A percentile compares a stretch with the other conserved stretches of the same genome.
Conservation (phyloP, 2,113 vertebrate species). For the Donacobius atricapilla region DNA sequence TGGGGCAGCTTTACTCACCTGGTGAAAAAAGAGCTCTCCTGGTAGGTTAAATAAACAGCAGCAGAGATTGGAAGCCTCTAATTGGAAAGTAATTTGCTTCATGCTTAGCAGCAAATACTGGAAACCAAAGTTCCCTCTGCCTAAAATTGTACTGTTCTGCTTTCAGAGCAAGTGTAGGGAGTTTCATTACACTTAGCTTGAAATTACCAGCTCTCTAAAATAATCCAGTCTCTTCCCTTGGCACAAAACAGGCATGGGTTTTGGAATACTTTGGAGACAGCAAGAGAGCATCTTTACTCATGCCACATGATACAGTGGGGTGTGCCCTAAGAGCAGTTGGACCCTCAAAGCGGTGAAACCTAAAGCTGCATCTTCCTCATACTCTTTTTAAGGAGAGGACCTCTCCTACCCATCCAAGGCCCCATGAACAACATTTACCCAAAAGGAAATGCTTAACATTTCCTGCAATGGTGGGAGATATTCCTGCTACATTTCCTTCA, state of each 20-base stretch:
- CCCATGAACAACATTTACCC: not conserved
- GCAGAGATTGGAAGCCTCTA: not conserved
- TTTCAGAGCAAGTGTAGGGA: not conserved
- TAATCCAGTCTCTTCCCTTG: not conserved
- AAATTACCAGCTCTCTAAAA: not conserved
- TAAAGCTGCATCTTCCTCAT: not conserved
- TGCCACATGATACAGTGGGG: fast-evolving
- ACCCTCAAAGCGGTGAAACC: not conserved
- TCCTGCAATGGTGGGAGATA: not conserved
- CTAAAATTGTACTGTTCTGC: not conserved
- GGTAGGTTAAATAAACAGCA: not conserved
- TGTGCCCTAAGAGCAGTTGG: not conserved
- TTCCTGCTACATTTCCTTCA: not conserved
- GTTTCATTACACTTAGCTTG: not conserved
- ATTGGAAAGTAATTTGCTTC: not conserved
- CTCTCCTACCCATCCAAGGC: not conserved
- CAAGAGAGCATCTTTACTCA: not conserved
- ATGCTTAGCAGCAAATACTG: not conserved
- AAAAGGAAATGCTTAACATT: not conserved
- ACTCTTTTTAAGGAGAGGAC: not conserved
- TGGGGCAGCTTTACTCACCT: not conserved
- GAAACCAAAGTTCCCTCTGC: not conserved
- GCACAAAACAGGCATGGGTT: not conserved
- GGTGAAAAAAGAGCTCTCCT: not conserved
- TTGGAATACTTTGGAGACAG: not conserved